A percentile compares a stretch with the other conserved stretches of the same genome.
phyloP scores from a whole-genome alignment of 2,888 invertebrate species.

The Leptarthrus brevirostris region DNA sequence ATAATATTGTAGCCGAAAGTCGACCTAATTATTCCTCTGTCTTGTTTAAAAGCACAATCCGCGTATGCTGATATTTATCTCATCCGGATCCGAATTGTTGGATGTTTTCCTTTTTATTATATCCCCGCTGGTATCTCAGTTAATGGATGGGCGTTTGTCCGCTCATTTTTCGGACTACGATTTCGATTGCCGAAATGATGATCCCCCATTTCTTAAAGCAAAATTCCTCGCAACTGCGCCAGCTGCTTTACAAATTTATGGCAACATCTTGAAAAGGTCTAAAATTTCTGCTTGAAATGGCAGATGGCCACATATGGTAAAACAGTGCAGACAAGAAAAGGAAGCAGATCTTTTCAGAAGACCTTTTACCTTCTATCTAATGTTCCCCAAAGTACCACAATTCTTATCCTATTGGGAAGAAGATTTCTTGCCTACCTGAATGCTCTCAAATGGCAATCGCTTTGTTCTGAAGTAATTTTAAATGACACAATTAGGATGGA shows the following conservation, averaged over 20 bases:
- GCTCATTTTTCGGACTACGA: neutral
- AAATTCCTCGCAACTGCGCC: constrained; percentile 21
- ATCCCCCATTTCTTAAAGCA: neutral
- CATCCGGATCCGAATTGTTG: constrained; percentile 18
- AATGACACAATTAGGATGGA: neutral
- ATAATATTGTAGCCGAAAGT: neutral
- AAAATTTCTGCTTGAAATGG: constrained; percentile 35
- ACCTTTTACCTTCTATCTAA: neutral
- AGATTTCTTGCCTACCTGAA: neutral
- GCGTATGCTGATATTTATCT: neutral
- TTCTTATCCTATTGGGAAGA: too few species aligned
- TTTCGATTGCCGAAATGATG: neutral
- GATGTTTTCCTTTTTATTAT: constrained; percentile 9
- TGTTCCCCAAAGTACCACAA: too few species aligned
- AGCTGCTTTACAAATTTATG: constrained; percentile 42
- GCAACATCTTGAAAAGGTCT: constrained; percentile 41
- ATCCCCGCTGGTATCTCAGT: neutral
- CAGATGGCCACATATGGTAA: constrained; percentile 40
- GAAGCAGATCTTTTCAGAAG: neutral
- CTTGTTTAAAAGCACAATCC: neutral
- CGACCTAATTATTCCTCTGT: constrained; percentile 7
- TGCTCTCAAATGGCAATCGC: neutral
- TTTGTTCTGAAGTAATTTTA: neutral
- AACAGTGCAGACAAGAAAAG: neutral
- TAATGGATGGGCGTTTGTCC: constrained; percentile 1